These are phyloP conservation scores for Oncorhynchus keta DNA, from an alignment of 2,113 vertebrate species.

Conservation along the genomic window DNA sequence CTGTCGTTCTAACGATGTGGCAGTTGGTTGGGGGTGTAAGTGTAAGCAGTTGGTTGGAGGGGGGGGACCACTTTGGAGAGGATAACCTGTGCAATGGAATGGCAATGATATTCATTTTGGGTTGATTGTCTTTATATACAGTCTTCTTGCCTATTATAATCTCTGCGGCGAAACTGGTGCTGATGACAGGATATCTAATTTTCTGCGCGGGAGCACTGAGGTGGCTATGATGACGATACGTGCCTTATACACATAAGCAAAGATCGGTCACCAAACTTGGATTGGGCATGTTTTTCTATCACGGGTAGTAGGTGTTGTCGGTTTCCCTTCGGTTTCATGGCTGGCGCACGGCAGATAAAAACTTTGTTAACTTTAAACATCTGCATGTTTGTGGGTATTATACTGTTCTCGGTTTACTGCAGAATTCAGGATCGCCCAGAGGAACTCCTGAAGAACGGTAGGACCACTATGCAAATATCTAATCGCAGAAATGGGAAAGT, in stretches of 20 bases:
- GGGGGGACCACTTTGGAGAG: background rate
- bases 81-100: background rate
- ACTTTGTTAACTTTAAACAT: conserved; percentile 91
- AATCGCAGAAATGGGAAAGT: conserved; percentile 74
- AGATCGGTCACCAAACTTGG: conserved; percentile 15
- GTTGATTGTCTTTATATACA: background rate
- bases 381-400: conserved; percentile 84
- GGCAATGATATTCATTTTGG: background rate
- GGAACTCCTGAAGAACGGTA: conserved; percentile 78
- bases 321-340: conserved; percentile 76
- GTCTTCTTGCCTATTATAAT: background rate
- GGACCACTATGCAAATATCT: conserved; percentile 72
- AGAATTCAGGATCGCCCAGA: conserved; percentile 83
- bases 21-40: background rate
- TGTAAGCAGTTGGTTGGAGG: too few species aligned
- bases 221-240: conserved; percentile 38
- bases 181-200: conserved; percentile 53
- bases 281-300: conserved; percentile 21
- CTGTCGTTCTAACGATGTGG: background rate
- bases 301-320: conserved; percentile 36
- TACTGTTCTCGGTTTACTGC: conserved; percentile 88
- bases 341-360: conserved; percentile 86
- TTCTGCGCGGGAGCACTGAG: conserved; percentile 13
- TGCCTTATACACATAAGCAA: conserved; percentile 7
- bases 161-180: background rate